These are phyloP conservation scores for Nymphalis urticae DNA, from an alignment of 2,888 invertebrate species.

Conservation along the genomic window DNA sequence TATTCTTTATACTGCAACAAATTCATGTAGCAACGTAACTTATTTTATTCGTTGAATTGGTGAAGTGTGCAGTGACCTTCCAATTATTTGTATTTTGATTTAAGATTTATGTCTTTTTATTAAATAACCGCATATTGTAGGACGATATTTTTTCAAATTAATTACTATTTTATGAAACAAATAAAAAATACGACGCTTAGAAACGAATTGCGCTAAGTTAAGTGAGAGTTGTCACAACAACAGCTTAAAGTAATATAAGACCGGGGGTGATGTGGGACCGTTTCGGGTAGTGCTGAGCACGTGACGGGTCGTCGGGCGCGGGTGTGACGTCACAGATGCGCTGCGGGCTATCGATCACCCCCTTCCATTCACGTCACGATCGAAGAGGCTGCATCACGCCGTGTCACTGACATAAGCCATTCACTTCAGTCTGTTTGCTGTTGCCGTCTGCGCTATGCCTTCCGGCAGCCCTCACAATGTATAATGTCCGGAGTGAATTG, in stretches of 20 bases:
- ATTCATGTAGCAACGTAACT: not conserved
- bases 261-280: slow-evolving; percentile 45
- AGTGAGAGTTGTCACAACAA: not conserved
- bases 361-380: slow-evolving; percentile 37
- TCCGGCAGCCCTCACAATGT: not conserved
- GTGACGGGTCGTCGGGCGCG: slow-evolving; percentile 44
- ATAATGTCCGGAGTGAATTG: not conserved
- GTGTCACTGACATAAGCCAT: slow-evolving; percentile 13
- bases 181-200: not conserved
- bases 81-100: not conserved
- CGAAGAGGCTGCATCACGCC: slow-evolving; percentile 11
- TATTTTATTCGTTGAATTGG: not conserved
- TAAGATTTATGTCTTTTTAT: no score
- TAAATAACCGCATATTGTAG: no score
- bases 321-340: slow-evolving; percentile 57
- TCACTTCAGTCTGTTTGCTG: not conserved
- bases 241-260: slow-evolving; percentile 8
- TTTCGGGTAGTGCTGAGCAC: slow-evolving; percentile 46
- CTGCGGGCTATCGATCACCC: slow-evolving; percentile 35
- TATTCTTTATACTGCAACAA: not conserved
- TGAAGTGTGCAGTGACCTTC: not conserved
- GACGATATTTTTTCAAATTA: no score
- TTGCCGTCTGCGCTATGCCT: not conserved
- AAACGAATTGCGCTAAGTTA: not conserved
- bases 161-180: not conserved